Base-by-base conservation (phyloP, 2,113 vertebrate genomes). In the Falcunculus frontatus region DNA sequence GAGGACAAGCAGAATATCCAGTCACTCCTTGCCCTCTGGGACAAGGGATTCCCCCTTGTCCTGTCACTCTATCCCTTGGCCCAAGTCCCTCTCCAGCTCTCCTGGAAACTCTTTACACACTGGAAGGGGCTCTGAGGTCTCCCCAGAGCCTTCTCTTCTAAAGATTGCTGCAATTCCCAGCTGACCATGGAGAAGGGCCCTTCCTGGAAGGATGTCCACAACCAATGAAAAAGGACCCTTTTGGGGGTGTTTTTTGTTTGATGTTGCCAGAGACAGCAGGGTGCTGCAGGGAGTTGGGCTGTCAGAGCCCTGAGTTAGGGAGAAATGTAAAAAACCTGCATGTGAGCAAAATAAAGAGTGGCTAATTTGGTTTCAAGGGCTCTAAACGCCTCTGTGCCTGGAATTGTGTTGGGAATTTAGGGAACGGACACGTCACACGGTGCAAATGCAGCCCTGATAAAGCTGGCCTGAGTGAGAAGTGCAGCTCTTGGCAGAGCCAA, bases 41-140 rank as follows among this genome's bases (percentile, higher is more conserved):
- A 10, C 12, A 44, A 23, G 32, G 11, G 39, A 55, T 35, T 65
- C 20, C 26, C 37, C 8, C 9, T 23, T 62, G 12, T 49, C 22
- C 64, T 77, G 72, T 63, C 32, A 1, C 56, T 84, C 72, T 35
- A 42, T 27, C 2, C 35, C 22, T 63, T 70, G 32, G 56, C 42
- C 72, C 6, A 4, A 37, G 6, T 42, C 22, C 41, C 15, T 37
- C 35, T 49, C 15, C 72, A 56, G 26, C 35, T 63, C 32, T 37
- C 35, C 27, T 77, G 56, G 47, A 84, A 15, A 18, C 32, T 0
- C 22, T 69, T 84, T 29, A 20, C 1, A 0, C 26, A 0, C 35
- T 49, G 49, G 15, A 69, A 90, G 26, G 10, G 32, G 12, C 21
- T 84, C 56, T 33, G 1, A 84, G 55, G 0, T 63, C 8, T 63